These are phyloP conservation scores for Corydoras maculifer DNA, from an alignment of 2,113 vertebrate species.

Conservation along the genomic window DNA sequence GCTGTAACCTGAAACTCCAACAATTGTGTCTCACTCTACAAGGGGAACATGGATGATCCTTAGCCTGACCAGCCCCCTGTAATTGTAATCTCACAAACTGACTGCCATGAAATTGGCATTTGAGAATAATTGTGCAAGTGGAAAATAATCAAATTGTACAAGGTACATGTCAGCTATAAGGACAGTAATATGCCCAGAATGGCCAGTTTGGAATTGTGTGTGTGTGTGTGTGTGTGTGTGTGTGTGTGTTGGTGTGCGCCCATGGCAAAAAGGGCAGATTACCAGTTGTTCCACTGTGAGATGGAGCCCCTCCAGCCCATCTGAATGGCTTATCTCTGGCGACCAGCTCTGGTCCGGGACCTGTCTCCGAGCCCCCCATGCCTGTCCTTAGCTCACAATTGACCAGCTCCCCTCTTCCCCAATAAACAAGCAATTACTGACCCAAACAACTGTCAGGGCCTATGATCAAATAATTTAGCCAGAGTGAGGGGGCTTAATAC, in stretches of 20 bases:
- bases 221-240: constrained; percentile 51
- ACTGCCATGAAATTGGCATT: constrained; percentile 90
- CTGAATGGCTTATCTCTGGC: constrained; percentile 47
- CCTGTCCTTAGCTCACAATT: constrained; percentile 64
- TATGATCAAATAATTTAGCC: constrained; percentile 81
- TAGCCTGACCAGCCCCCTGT: constrained; percentile 60
- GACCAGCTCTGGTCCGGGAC: constrained; percentile 49
- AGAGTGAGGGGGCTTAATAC: constrained; percentile 72
- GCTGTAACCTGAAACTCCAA: constrained; percentile 7
- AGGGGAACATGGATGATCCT: constrained; percentile 60
- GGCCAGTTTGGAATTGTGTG: constrained; percentile 62
- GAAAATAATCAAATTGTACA: constrained; percentile 66
- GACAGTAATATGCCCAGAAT: constrained; percentile 52
- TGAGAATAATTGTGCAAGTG: constrained; percentile 81
- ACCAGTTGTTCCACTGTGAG: constrained; percentile 59
- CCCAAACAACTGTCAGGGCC: constrained; percentile 78
- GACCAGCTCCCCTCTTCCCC: constrained; percentile 65
- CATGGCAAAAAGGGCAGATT: constrained; percentile 69
- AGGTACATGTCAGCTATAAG: constrained; percentile 64
- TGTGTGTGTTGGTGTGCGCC: constrained; percentile 51
- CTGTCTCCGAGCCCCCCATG: constrained; percentile 66
- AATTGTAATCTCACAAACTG: constrained; percentile 81
- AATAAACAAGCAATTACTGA: constrained; percentile 81
- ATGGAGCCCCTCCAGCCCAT: constrained; percentile 53
- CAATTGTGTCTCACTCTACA: constrained; percentile 37